Conservation (phyloP, 2,888 invertebrate genomes). For the Laothoe populi region DNA sequence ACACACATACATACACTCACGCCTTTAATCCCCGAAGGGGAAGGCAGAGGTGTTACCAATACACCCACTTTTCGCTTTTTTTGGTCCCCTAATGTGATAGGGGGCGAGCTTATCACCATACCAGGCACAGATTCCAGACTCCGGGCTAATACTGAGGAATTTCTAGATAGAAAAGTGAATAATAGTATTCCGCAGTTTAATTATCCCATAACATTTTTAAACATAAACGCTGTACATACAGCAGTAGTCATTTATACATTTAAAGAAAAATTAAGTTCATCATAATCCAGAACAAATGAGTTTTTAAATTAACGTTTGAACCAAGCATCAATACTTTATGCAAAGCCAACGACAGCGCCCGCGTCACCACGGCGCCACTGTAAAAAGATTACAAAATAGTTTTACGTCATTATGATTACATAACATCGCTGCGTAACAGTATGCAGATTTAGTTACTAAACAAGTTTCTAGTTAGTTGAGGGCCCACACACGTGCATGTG, state of each 20-base stretch:
- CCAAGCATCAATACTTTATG: not conserved
- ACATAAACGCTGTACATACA: too few relatives aligned
- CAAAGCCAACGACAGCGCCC: not conserved
- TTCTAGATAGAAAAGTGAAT: too few relatives aligned
- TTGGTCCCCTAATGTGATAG: too few relatives aligned
- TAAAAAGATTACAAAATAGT: conserved; percentile 20
- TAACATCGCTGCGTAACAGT: conserved; percentile 38
- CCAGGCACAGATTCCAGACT: too few relatives aligned
- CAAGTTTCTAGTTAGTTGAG: conserved; percentile 49
- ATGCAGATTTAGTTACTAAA: conserved; percentile 51
- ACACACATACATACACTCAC: too few relatives aligned
- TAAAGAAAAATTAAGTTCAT: not conserved
- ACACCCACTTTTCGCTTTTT: too few relatives aligned
- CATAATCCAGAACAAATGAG: not conserved
- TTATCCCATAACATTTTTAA: too few relatives aligned
- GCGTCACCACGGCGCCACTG: conserved; percentile 18
- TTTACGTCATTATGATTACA: conserved; percentile 27
- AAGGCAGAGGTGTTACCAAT: too few relatives aligned
- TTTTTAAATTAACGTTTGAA: conserved; percentile 4
- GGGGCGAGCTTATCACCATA: too few relatives aligned
- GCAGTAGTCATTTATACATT: not conserved
- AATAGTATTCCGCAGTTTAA: too few relatives aligned
- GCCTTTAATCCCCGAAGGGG: too few relatives aligned
- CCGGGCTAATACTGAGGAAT: too few relatives aligned
- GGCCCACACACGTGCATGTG: conserved; percentile 51